phyloP scores from a whole-genome alignment of 2,113 vertebrate species.

The Carollia perspicillata region DNA sequence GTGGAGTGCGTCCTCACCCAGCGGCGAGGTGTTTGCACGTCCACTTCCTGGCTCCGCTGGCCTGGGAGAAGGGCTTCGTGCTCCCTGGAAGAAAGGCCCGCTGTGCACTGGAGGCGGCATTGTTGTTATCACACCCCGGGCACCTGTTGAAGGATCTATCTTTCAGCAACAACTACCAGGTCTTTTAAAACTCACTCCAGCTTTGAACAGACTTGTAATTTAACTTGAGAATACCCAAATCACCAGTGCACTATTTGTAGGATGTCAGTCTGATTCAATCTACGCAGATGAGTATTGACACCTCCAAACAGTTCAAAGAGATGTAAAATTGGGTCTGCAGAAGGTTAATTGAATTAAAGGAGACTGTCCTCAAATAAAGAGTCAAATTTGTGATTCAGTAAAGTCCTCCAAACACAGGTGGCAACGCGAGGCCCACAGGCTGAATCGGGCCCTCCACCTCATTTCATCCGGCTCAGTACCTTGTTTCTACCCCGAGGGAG shows the following conservation, averaged over 20 bases:
- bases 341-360: neutral
- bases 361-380: neutral
- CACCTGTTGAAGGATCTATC: neutral
- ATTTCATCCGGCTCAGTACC: too few species aligned
- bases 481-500: too few species aligned
- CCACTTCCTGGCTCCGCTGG: neutral
- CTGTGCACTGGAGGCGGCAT: neutral
- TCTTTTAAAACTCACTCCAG: constrained; percentile 28
- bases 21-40: neutral
- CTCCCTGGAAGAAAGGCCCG: neutral
- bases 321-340: neutral
- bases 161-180: constrained; percentile 48
- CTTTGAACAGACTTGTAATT: neutral
- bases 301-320: neutral
- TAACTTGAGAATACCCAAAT: neutral
- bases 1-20: neutral
- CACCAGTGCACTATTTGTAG: neutral
- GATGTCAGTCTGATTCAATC: neutral
- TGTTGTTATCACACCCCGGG: neutral
- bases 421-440: too few species aligned
- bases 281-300: neutral
- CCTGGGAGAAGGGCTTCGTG: neutral
- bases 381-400: neutral
- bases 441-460: too few species aligned
- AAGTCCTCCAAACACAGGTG: neutral